Evolutionary conservation across 2,113 vertebrate genomes (phyloP), one percentile per base, ranked within the genome.

Genomic region (Corydoras sp.): DNA sequence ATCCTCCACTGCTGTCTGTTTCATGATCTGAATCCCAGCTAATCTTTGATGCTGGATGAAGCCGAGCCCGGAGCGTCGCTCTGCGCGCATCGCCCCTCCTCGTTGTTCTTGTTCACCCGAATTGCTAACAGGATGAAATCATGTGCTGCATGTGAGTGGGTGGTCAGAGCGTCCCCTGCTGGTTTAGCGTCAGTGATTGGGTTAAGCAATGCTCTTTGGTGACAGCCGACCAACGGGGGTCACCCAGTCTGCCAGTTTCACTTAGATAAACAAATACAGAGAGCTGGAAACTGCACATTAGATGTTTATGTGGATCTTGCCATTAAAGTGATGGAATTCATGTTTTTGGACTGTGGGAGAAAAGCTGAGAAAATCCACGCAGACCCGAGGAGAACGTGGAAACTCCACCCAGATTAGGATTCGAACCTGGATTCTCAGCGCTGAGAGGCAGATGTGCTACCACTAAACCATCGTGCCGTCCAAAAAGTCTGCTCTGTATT

Each of bases 151-250:
- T 81, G 85, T 68, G 80, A 83, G 85, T 80, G 83, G 81, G 80
- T 82, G 77, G 82, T 76, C 66, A 76, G 75, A 83, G 86, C 74
- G 89, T 89, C 91, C 88, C 91, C 92, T 93, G 90, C 86, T 89
- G 86, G 81, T 81, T 65, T 83, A 75, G 24, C 84, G 85, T 85
- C 87, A 80, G 85, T 92, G 92, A 92, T 90, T 85, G 89, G 86
- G 70, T 43, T 69, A 74, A 73, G 71, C 79, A 75, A 72, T 76
- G 79, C 86, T 83, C 76, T 58, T 81, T 81, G 84, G 86, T 90
- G 92, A 92, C 92, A 87, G 74, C 58, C 82, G 86, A 87, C 88
- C 81, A 68, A 74, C 86, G 87, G 92, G 90, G 89, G 86, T 83
- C 81, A 83, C 71, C 72, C 73, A 60, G 80, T 80, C 88, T 94